Evolutionary conservation across 2,113 vertebrate genomes (phyloP).

Genomic region (Odocoileus virginianus): DNA sequence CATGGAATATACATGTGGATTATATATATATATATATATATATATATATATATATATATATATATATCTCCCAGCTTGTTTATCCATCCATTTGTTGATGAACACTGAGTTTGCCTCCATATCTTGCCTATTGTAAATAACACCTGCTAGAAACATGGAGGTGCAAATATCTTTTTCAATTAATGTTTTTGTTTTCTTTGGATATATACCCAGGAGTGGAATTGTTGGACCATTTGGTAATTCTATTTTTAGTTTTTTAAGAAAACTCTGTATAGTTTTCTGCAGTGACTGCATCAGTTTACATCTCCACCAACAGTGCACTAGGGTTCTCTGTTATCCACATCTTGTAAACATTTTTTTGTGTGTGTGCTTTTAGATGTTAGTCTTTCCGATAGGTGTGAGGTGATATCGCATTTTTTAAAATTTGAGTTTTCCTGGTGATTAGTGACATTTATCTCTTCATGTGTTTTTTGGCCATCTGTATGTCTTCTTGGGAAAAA

Average conservation of each 20-base stretch:
- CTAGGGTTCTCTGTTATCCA: neutral
- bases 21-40: neutral
- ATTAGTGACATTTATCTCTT: neutral
- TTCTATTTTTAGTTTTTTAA: neutral
- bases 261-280: neutral
- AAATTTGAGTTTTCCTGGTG: neutral
- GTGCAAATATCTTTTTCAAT: neutral
- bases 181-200: neutral
- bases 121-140: neutral
- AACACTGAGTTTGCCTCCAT: neutral
- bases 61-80: neutral
- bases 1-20: neutral
- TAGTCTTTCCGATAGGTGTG: neutral
- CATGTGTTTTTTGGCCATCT: neutral
- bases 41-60: neutral
- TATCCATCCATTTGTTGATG: neutral
- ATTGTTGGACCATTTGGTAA: neutral
- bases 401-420: neutral
- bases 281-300: neutral
- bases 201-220: neutral
- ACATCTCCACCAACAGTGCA: neutral
- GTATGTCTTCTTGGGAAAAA: neutral
- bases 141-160: neutral
- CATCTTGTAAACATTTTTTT: neutral
- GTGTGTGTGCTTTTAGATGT: neutral